Percentiles rank a stretch among this genome's conserved stretches.
phyloP scores from a whole-genome alignment of 2,113 vertebrate species.

The Uropsilus gracilis region DNA sequence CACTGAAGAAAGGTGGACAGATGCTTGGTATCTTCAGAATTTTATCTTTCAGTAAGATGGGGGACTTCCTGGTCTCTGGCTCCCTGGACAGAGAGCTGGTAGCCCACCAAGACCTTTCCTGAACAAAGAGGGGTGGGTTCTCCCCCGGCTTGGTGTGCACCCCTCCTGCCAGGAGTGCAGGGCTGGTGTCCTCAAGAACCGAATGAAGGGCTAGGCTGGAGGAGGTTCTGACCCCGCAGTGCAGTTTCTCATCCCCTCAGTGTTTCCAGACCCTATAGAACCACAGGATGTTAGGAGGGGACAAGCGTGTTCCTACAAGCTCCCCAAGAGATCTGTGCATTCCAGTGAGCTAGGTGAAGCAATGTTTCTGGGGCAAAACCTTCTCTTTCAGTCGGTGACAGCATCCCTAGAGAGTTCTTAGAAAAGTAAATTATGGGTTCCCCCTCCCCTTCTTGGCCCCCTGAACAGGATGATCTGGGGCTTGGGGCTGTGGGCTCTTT shows the following conservation, averaged over 20 bases:
- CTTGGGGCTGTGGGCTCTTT: accelerated
- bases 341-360: background rate
- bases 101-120: background rate
- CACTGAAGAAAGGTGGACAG: too few relatives aligned
- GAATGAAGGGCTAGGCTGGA: background rate
- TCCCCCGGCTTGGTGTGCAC: background rate
- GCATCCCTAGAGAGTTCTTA: background rate
- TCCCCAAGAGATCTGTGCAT: background rate
- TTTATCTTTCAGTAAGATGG: background rate
- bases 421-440: background rate
- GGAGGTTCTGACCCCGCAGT: background rate
- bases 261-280: background rate
- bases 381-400: background rate
- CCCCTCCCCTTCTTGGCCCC: background rate
- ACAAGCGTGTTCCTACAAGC: background rate
- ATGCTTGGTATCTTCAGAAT: background rate
- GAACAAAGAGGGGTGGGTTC: background rate
- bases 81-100: background rate
- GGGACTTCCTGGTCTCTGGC: background rate
- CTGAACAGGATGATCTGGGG: background rate
- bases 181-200: background rate
- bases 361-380: background rate
- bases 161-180: background rate
- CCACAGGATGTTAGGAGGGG: too few relatives aligned
- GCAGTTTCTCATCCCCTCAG: background rate